phyloP scores from a whole-genome alignment of 2,113 vertebrate species.

The Charina bottae region DNA sequence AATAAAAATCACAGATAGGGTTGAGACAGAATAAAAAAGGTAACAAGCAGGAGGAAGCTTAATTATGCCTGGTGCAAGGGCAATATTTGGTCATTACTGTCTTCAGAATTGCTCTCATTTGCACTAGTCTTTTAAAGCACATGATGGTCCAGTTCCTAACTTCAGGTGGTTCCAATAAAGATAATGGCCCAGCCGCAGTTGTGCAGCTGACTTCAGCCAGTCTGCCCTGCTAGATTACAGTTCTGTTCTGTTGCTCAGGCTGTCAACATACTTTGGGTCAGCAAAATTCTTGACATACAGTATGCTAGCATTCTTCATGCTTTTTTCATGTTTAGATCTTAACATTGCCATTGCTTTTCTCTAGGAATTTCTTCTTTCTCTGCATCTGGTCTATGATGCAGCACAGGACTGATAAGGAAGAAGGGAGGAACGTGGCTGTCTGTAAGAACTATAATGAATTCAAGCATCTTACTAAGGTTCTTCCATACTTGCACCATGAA shows the following conservation, averaged over 20 bases:
- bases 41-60: neutral
- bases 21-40: neutral
- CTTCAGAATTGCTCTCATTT: neutral
- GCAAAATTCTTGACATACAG: neutral
- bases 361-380: neutral
- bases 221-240: neutral
- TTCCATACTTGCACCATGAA: neutral
- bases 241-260: neutral
- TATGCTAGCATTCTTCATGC: neutral
- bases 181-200: neutral
- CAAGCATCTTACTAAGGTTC: neutral
- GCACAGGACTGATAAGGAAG: slow-evolving; percentile 1
- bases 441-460: neutral
- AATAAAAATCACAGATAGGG: neutral
- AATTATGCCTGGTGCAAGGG: neutral
- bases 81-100: neutral
- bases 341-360: neutral
- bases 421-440: neutral
- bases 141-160: neutral
- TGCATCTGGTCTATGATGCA: neutral
- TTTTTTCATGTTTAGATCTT: neutral
- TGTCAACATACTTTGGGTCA: neutral
- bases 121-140: neutral
- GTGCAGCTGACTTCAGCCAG: neutral
- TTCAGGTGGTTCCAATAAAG: neutral